phyloP scores from a whole-genome alignment of 2,797 vertebrate genomes.

The Bradypodion pumilum region DNA sequence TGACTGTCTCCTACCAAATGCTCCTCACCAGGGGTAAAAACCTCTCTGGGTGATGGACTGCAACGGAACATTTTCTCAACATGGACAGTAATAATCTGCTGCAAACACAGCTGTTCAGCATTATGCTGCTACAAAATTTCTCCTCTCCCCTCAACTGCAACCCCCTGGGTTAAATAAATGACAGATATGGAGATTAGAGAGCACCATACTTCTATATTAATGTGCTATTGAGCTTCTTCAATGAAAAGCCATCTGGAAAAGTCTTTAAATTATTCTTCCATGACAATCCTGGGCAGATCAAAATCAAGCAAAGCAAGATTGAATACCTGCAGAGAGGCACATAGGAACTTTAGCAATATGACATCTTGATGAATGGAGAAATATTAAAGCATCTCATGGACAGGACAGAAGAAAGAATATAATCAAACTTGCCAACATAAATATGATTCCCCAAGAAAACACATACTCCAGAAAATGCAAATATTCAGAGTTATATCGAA shows the following conservation, averaged over 20 bases:
- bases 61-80: slow-evolving; percentile 31
- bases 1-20: slow-evolving; percentile 34
- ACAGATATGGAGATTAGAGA: slow-evolving; percentile 35
- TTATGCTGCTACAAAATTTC: slow-evolving; percentile 35
- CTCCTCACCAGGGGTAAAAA: slow-evolving; percentile 27
- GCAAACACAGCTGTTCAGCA: slow-evolving; percentile 41
- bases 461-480: slow-evolving; percentile 12
- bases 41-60: slow-evolving; percentile 21
- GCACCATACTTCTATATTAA: slow-evolving; percentile 11
- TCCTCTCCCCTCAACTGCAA: not conserved
- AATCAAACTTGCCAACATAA: not conserved
- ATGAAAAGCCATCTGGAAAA: slow-evolving; percentile 42
- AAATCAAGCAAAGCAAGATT: slow-evolving; percentile 18
- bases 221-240: slow-evolving; percentile 22
- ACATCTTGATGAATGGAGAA: not conserved
- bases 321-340: slow-evolving; percentile 12
- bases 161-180: not conserved
- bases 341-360: slow-evolving; percentile 8
- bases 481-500: not conserved
- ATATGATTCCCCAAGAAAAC: not conserved
- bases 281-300: not conserved
- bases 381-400: not conserved
- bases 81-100: slow-evolving; percentile 5
- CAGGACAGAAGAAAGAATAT: not conserved
- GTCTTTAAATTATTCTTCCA: slow-evolving; percentile 11